Evolutionary conservation across 2,797 vertebrate genomes (phyloP), one percentile per base, ranked within the genome.

Genomic region (Avahi laniger): DNA sequence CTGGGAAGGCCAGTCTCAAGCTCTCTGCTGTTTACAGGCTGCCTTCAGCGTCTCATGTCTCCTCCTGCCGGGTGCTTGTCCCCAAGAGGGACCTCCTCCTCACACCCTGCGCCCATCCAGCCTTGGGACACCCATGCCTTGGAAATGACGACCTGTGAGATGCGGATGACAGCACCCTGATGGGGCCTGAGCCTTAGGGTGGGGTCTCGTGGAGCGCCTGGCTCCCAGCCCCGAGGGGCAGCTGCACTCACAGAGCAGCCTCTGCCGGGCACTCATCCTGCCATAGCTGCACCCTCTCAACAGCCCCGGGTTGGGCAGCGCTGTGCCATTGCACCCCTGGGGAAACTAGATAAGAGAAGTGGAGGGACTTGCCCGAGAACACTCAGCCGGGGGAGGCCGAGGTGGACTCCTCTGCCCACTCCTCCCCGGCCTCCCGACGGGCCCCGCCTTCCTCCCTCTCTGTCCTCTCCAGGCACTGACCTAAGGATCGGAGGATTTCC

Each of bases 51-150:
- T 5, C 52, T 38, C 6, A 1, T 28, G 50, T 15, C 8, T 28
- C 76, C 43, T 73, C 43, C 7, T 59, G 24, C 24, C 11, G 12
- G 13, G 17, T 54, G 69, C 2, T 4, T 24, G 18, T 57, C 20
- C 9, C 0, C 11, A 13, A 5, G 5, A 59, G 12, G 20, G 10
- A 33, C 15, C 35, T 46, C 20, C 2, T 90, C 20, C 52, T 54
- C 5, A 20, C 11, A 48, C 50, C 41, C 41, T 35, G n/a, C 24
- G 7, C 28, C 65, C 38, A 18, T 28, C 9, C 28, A 75, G 38
- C 2, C 2, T 17, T 0, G 0, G 10, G 6, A 5, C 65, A 33
- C 28, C n/a, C 1, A 0, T 4, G 33, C 24, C 26, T 35, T 6
- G 2, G 35, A 86, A 15, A 18, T 24, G 38, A 17, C 2, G 0